Percentiles rank a stretch among this genome's conserved stretches.
phyloP scores from a whole-genome alignment of 1,140 invertebrate genomes.

The Onthophagus taurus region DNA sequence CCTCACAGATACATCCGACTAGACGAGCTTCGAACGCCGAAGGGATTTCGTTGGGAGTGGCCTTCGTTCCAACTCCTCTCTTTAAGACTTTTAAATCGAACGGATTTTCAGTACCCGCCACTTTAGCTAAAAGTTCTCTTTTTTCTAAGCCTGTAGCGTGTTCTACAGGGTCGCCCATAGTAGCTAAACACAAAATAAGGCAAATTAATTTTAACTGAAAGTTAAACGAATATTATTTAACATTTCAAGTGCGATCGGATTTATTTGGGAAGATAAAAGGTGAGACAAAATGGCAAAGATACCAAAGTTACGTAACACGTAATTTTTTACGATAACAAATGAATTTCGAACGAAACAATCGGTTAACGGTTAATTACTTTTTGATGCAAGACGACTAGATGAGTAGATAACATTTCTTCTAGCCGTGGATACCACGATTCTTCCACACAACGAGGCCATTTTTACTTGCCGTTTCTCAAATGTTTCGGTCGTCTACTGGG shows the following conservation, averaged over 20 bases:
- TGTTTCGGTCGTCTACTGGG: too few relatives aligned
- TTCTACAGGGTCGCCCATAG: slow-evolving; percentile 77
- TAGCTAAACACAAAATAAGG: slow-evolving; percentile 35
- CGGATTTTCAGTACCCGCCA: slow-evolving; percentile 84
- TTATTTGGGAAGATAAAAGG: background rate
- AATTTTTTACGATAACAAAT: too few relatives aligned
- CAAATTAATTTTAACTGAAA: background rate
- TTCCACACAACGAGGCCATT: slow-evolving; percentile 50
- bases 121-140: slow-evolving; percentile 72
- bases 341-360: slow-evolving; percentile 2
- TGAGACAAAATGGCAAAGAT: slow-evolving; percentile 6
- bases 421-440: slow-evolving; percentile 40
- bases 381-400: slow-evolving; percentile 37
- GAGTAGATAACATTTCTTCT: slow-evolving; percentile 40
- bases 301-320: slow-evolving; percentile 4
- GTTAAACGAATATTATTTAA: background rate
- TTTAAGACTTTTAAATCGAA: slow-evolving; percentile 74
- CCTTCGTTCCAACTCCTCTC: slow-evolving; percentile 72
- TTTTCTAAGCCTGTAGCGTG: slow-evolving; percentile 90
- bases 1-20: slow-evolving; percentile 94
- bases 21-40: slow-evolving; percentile 81
- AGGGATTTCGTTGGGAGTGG: slow-evolving; percentile 79
- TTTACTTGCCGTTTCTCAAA: too few relatives aligned
- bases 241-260: too few relatives aligned
- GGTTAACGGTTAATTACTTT: slow-evolving; percentile 38